Evolutionary conservation across 2,113 vertebrate species (phyloP).

Genomic region (Lophura nycthemera): DNA sequence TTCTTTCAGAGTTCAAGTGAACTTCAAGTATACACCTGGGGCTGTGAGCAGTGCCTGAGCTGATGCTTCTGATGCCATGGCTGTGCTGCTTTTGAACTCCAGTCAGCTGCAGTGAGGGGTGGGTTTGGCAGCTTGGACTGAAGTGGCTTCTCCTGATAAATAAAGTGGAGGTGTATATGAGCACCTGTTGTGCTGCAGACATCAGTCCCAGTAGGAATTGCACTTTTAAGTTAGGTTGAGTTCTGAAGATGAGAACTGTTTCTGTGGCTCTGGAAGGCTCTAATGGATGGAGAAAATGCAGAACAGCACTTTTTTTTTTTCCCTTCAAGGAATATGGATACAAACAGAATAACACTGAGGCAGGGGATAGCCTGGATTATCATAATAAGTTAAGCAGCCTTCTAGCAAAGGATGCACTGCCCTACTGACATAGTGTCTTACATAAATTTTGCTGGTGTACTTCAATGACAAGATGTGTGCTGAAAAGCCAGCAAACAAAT

Average conservation of each 20-base stretch:
- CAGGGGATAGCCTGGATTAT: not conserved
- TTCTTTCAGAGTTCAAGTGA: not conserved
- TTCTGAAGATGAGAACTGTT: not conserved
- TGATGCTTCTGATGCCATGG: not conserved
- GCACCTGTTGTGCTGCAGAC: not conserved
- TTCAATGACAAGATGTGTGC: not conserved
- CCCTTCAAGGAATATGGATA: constrained; percentile 31
- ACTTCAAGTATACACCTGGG: not conserved
- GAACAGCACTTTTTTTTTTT: not conserved
- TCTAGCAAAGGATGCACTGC: constrained; percentile 13
- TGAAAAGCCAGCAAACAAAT: not conserved
- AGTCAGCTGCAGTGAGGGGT: not conserved
- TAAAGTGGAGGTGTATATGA: not conserved
- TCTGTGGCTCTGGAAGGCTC: not conserved
- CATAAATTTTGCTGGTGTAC: not conserved
- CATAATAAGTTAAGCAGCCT: constrained; percentile 24
- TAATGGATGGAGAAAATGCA: not conserved
- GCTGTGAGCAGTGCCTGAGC: not conserved
- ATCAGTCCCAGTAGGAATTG: not conserved
- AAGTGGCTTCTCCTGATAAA: not conserved
- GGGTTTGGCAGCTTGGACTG: not conserved
- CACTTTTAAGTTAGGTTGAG: not conserved
- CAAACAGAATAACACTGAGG: not conserved
- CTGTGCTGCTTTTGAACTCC: not conserved
- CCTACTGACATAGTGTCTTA: constrained; percentile 9